A percentile compares a stretch with the other conserved stretches of the same genome.
Evolutionary conservation across 2,113 vertebrate genomes (phyloP).

Genomic region (Pycnonotus jocosus): DNA sequence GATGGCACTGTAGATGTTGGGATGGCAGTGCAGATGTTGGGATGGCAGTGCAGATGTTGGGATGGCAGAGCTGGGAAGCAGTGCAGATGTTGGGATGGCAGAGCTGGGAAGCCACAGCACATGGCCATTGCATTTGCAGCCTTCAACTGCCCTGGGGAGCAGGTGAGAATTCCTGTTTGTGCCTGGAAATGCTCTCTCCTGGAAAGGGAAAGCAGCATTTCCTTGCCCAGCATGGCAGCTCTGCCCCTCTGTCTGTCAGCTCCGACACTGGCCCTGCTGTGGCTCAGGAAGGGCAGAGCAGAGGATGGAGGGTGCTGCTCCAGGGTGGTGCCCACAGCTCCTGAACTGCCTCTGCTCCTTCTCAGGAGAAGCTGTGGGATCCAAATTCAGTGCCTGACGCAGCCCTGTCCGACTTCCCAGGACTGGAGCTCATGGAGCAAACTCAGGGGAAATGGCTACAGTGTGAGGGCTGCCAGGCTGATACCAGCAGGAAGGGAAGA

Average conservation of each 20-base stretch:
- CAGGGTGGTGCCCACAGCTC: not conserved
- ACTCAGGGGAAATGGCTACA: not conserved
- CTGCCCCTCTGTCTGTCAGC: not conserved
- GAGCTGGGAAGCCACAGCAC: not conserved
- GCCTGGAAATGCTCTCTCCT: not conserved
- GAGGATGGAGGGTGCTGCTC: not conserved
- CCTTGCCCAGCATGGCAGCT: not conserved
- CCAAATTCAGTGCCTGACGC: not conserved
- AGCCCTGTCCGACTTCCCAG: rapidly evolving
- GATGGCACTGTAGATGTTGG: not conserved
- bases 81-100: not conserved
- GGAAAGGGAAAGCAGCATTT: not conserved
- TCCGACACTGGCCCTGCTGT: not conserved
- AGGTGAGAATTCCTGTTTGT: not conserved
- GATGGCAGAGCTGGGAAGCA: not conserved
- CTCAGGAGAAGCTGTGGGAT: not conserved
- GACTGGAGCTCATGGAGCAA: not conserved
- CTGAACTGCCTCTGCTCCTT: not conserved
- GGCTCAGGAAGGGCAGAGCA: not conserved
- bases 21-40: not conserved
- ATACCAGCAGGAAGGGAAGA: not conserved
- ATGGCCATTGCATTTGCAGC: not conserved
- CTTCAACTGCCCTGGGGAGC: not conserved
- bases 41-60: not conserved
- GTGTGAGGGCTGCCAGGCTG: not conserved